Evolutionary conservation across 2,888 invertebrate genomes (phyloP), one percentile per base, ranked within the genome.

Genomic region (Globia sparganii): DNA sequence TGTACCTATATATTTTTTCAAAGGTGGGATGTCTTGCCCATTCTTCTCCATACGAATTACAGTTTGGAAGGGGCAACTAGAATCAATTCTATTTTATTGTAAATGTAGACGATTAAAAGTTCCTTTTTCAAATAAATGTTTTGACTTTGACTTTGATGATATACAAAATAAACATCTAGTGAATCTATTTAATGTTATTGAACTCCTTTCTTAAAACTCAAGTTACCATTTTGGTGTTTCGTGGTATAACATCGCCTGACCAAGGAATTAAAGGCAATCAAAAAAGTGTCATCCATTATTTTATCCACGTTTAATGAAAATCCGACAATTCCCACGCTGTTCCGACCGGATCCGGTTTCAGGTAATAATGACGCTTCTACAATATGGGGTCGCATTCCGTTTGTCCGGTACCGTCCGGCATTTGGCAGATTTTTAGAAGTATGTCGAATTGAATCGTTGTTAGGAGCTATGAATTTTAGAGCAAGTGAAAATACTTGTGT

Each of bases 361-460:
- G 64, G 77, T 77, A 83, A 83, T 77, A 84, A 81, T 86, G 81
- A 69, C 77, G 58, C 1, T 40, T 21, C 61, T 46, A 62, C 69
- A 53, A 62, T 66, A 77, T 34, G 61, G 64, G 61, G 28, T 56
- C 76, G 31, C 76, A 82, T 78, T 83, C 85, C 78, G 46, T 49
- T 8, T 65, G 37, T 80, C 77, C 69, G 37, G 69, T 28, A 31
- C 11, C 25, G 64, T 75, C 77, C 74, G 73, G 82, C 56, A 53
- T 77, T 76, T 40, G 61, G 21, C 31, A 66, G 59, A 83, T 83
- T 86, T 85, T 79, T 77, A 76, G 86, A 84, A 75, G 73, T 64
- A 84, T 86, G 77, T 72, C 21, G 59, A 62, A 86, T 76, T 74
- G 69, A 70, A 76, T 79, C 37, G 68, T 49, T 25, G 28, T 5